These are phyloP conservation scores for Vulpes lagopus DNA, from an alignment of 2,113 vertebrate genomes.

Conservation along the genomic window DNA sequence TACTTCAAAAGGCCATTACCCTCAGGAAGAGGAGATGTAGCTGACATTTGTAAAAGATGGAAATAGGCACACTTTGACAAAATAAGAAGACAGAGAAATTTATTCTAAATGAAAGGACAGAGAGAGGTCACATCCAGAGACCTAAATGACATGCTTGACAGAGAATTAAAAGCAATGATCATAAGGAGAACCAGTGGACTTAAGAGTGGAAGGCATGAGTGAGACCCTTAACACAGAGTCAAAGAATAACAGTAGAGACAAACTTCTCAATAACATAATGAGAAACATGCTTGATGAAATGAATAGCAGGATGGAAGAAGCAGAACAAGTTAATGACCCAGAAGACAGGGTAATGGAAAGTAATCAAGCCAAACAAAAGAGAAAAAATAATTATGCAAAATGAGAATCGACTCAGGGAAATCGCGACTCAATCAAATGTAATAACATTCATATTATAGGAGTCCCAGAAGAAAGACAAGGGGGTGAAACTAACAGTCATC, in stretches of 20 bases:
- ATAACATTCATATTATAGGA: background rate
- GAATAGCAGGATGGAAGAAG: background rate
- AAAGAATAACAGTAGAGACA: background rate
- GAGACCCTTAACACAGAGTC: background rate
- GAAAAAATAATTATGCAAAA: background rate
- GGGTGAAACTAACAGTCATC: background rate
- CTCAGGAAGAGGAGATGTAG: background rate
- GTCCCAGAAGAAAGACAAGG: background rate
- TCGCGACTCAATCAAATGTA: background rate
- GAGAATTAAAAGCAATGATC: background rate
- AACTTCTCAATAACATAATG: background rate
- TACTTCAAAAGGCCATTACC: background rate
- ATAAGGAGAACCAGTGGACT: background rate
- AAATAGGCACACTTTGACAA: background rate
- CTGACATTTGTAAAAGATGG: background rate
- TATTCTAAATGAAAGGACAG: background rate
- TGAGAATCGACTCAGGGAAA: background rate
- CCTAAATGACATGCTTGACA: background rate
- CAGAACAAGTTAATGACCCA: background rate
- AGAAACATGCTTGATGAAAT: background rate
- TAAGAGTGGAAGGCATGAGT: background rate
- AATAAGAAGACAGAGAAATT: background rate
- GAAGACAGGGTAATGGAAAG: background rate
- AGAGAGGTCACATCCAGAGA: background rate
- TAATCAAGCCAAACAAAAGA: background rate